These are phyloP conservation scores for Talpa occidentalis DNA, from an alignment of 2,113 vertebrate genomes.

Conservation along the genomic window DNA sequence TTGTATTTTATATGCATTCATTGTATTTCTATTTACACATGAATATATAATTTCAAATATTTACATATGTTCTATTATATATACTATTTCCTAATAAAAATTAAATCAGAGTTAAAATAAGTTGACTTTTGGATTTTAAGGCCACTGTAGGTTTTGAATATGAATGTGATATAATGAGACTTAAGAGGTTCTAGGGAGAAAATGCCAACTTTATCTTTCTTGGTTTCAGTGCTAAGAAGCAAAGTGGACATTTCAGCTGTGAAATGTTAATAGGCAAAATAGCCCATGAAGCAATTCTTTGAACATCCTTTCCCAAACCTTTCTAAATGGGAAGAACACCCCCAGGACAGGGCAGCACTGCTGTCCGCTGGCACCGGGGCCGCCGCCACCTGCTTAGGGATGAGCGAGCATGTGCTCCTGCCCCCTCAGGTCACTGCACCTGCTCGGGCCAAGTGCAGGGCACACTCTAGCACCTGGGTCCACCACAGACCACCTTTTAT, in stretches of 20 bases:
- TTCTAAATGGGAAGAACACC: neutral
- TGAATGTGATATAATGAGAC: neutral
- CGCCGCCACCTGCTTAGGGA: neutral
- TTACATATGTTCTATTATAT: neutral
- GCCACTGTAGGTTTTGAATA: neutral
- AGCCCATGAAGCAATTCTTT: neutral
- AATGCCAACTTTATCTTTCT: neutral
- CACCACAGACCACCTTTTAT: neutral
- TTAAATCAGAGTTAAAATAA: neutral
- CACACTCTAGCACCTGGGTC: neutral
- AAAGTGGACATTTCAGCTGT: conserved; percentile 8
- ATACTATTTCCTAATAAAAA: neutral
- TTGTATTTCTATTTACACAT: neutral
- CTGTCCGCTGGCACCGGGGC: neutral
- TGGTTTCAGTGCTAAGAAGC: neutral
- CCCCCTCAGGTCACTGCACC: too few species aligned
- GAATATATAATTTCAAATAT: too few species aligned
- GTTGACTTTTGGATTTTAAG: neutral
- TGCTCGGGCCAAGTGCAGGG: neutral
- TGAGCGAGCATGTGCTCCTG: neutral
- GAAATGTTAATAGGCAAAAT: neutral
- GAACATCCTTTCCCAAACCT: neutral
- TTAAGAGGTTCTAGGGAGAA: neutral
- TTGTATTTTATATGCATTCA: neutral
- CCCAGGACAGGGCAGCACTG: neutral